A percentile compares a stretch with the other conserved stretches of the same genome.
These are phyloP conservation scores for Malurus melanocephalus DNA, from an alignment of 2,113 vertebrate species.

Conservation along the genomic window DNA sequence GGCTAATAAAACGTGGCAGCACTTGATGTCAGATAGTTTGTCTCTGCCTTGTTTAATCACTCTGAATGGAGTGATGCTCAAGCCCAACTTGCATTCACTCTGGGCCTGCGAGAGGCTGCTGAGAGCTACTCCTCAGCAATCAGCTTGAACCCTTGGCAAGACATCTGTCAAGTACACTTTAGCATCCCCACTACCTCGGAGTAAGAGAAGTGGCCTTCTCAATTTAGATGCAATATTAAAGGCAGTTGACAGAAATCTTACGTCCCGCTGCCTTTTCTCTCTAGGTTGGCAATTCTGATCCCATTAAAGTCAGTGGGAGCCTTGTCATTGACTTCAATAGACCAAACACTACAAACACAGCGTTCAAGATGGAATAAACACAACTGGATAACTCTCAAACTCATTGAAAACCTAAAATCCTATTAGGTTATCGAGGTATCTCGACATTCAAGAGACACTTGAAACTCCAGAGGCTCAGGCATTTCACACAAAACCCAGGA, in stretches of 20 bases:
- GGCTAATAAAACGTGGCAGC: constrained; percentile 52
- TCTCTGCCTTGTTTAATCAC: constrained; percentile 58
- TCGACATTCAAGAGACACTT: constrained; percentile 14
- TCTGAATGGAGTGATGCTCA: constrained; percentile 31
- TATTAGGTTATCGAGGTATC: constrained; percentile 9
- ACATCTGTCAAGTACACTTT: constrained; percentile 45
- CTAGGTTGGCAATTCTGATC: not conserved
- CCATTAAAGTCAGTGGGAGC: constrained; percentile 11
- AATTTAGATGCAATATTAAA: constrained; percentile 26
- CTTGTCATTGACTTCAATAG: constrained; percentile 5
- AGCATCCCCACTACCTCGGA: not conserved
- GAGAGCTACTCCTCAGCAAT: constrained; percentile 41
- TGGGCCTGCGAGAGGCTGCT: not conserved
- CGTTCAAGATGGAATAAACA: constrained; percentile 4
- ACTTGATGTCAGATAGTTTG: constrained; percentile 47
- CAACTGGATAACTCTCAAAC: constrained; percentile 4
- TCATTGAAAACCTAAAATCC: constrained; percentile 27
- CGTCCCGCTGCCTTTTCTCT: not conserved
- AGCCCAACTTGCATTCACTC: constrained; percentile 16
- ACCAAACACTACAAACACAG: not conserved
- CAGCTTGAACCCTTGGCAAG: constrained; percentile 34
- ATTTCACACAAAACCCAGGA: constrained; percentile 3
- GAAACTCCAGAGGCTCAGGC: not conserved
- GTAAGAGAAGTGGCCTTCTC: constrained; percentile 34
- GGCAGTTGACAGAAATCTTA: constrained; percentile 24